These are phyloP conservation scores for Tuta absoluta DNA, from an alignment of 2,888 invertebrate genomes.

Conservation along the genomic window DNA sequence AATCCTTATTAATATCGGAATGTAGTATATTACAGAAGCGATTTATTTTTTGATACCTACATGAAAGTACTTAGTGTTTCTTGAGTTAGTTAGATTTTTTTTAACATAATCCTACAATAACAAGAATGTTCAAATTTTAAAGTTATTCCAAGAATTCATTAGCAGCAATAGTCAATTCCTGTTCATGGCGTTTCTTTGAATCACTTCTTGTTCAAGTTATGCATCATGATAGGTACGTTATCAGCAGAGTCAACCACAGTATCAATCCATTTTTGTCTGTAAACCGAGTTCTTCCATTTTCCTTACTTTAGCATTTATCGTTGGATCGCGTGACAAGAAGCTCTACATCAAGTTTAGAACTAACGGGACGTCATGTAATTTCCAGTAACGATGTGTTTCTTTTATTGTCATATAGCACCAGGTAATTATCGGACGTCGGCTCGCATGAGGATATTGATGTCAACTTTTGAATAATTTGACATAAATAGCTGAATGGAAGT, in stretches of 20 bases:
- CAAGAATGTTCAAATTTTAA: not conserved
- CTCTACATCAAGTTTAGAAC: slow-evolving; percentile 64
- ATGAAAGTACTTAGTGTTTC: too few relatives aligned
- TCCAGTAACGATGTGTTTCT: slow-evolving; percentile 75
- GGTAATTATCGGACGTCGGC: slow-evolving; percentile 33
- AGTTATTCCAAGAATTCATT: not conserved
- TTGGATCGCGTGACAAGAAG: slow-evolving; percentile 67
- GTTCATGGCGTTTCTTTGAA: not conserved
- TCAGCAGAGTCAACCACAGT: slow-evolving; percentile 35
- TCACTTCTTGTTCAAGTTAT: slow-evolving; percentile 26
- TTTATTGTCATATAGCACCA: slow-evolving; percentile 65
- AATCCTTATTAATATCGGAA: not conserved
- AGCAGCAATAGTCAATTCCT: not conserved
- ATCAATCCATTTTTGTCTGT: slow-evolving; percentile 46
- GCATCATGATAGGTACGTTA: slow-evolving; percentile 37
- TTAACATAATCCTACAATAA: not conserved
- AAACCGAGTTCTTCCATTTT: slow-evolving; percentile 43
- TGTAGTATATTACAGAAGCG: too few relatives aligned
- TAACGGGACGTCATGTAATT: slow-evolving; percentile 75
- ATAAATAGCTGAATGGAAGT: slow-evolving; percentile 1
- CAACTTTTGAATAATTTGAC: slow-evolving; percentile 18
- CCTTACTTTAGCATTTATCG: slow-evolving; percentile 63
- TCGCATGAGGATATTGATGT: slow-evolving; percentile 37
- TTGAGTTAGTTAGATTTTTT: not conserved
- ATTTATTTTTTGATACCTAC: too few relatives aligned